Evolutionary conservation across 2,113 vertebrate species (phyloP).

Genomic region (Oplegnathus fasciatus): DNA sequence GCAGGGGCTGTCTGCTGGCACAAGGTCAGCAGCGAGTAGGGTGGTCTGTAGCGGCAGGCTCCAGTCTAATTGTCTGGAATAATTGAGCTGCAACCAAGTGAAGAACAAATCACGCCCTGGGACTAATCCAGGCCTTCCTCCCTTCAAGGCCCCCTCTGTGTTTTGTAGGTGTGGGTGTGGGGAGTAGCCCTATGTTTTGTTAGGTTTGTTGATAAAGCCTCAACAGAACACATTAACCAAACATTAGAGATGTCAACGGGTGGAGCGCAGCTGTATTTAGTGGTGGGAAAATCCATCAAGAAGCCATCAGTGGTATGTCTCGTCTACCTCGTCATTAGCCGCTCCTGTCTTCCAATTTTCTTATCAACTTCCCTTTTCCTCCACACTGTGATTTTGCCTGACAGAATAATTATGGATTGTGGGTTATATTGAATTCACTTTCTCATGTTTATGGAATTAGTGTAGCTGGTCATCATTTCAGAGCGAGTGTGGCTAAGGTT

Average conservation of each 20-base stretch:
- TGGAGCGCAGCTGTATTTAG: conserved; percentile 29
- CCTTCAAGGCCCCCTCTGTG: conserved; percentile 62
- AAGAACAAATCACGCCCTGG: conserved; percentile 78
- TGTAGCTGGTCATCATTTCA: background rate
- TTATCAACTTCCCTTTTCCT: conserved; percentile 23
- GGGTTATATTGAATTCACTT: background rate
- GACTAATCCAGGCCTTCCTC: conserved; percentile 76
- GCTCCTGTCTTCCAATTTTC: conserved; percentile 22
- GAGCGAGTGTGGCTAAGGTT: background rate
- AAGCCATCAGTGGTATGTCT: background rate
- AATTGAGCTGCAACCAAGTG: conserved; percentile 81
- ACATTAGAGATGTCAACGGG: conserved; percentile 48
- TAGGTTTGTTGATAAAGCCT: conserved; percentile 64
- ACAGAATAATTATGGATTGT: conserved; percentile 21
- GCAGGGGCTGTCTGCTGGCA: conserved; percentile 61
- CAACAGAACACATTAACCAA: conserved; percentile 46
- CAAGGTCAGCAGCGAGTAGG: conserved; percentile 73
- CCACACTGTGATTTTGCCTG: conserved; percentile 3
- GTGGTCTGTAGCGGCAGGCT: conserved; percentile 77
- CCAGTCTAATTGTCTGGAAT: conserved; percentile 83
- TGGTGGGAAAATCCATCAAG: conserved; percentile 59
- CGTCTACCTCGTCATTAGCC: conserved; percentile 10
- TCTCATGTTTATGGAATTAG: background rate
- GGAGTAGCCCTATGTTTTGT: conserved; percentile 42
- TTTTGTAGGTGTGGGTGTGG: conserved; percentile 51